These are phyloP conservation scores for Coendou prehensilis DNA, from an alignment of 2,797 vertebrate species.

Conservation along the genomic window DNA sequence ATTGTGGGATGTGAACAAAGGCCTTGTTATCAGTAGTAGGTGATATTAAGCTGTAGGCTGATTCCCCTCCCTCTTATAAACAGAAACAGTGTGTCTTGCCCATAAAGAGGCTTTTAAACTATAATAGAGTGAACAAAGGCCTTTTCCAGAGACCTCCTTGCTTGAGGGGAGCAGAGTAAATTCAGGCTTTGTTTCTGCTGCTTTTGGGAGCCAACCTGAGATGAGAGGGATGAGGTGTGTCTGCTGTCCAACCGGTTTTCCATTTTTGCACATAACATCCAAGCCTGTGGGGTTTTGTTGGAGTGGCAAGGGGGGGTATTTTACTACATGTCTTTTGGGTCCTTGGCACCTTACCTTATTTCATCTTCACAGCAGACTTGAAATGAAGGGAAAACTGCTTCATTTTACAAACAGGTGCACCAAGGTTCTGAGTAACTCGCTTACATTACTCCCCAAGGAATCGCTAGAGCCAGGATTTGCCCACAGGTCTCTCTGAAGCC, in stretches of 20 bases:
- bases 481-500: neutral
- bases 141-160: slow-evolving; percentile 78
- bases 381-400: slow-evolving; percentile 21
- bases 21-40: slow-evolving; percentile 71
- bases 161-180: slow-evolving; percentile 60
- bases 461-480: slow-evolving; percentile 22
- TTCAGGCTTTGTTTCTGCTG: slow-evolving; percentile 82
- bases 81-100: slow-evolving; percentile 71
- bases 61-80: slow-evolving; percentile 61
- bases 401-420: slow-evolving; percentile 47
- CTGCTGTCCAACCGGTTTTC: slow-evolving; percentile 76
- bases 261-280: slow-evolving; percentile 3
- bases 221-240: slow-evolving; percentile 70
- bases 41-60: slow-evolving; percentile 74
- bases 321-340: neutral
- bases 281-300: slow-evolving; percentile 54
- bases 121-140: slow-evolving; percentile 72
- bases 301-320: neutral
- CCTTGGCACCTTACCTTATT: slow-evolving; percentile 26
- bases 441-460: neutral
- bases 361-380: slow-evolving; percentile 13
- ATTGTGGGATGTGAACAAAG: slow-evolving; percentile 71
- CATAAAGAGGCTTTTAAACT: slow-evolving; percentile 79
- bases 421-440: neutral
- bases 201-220: slow-evolving; percentile 61